phyloP scores from a whole-genome alignment of 2,797 vertebrate species.

The Danio albolineatus region DNA sequence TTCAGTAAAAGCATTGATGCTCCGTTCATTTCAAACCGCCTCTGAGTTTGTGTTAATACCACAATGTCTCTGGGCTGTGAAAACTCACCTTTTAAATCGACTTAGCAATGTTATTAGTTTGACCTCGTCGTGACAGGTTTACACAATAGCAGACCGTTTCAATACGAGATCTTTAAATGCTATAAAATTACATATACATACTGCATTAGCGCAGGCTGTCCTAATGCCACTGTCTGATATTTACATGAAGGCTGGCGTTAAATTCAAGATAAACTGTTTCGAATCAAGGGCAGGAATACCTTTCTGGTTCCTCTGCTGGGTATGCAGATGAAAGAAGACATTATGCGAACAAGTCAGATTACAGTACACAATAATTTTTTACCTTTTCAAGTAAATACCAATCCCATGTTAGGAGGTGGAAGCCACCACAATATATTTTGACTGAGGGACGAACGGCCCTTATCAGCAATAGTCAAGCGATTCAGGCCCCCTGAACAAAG shows the following conservation, averaged over 20 bases:
- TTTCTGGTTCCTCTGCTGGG: constrained; percentile 73
- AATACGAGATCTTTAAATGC: constrained; percentile 76
- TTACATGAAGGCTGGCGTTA: constrained; percentile 79
- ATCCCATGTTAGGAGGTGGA: constrained; percentile 76
- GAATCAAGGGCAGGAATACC: constrained; percentile 77
- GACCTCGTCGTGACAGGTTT: constrained; percentile 77
- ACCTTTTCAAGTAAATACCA: constrained; percentile 87
- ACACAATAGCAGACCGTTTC: constrained; percentile 75
- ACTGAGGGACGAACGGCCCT: constrained; percentile 76
- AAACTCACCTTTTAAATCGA: constrained; percentile 77
- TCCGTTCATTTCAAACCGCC: constrained; percentile 61
- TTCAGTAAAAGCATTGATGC: constrained; percentile 60
- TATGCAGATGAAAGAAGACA: constrained; percentile 79
- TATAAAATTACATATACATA: constrained; percentile 80
- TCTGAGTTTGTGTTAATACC: constrained; percentile 65
- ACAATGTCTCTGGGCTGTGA: constrained; percentile 67
- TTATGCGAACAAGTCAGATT: constrained; percentile 89
- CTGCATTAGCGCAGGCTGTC: constrained; percentile 75
- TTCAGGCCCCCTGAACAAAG: constrained; percentile 90
- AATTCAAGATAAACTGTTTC: constrained; percentile 84
- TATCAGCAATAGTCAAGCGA: constrained; percentile 90
- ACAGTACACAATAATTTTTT: constrained; percentile 88
- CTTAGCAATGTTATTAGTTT: constrained; percentile 74
- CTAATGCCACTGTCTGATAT: constrained; percentile 83
- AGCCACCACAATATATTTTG: constrained; percentile 80